Percentiles rank a stretch among this genome's conserved stretches.
These are phyloP conservation scores for Pantherophis vulpinus DNA, from an alignment of 2,797 vertebrate genomes.

Conservation along the genomic window DNA sequence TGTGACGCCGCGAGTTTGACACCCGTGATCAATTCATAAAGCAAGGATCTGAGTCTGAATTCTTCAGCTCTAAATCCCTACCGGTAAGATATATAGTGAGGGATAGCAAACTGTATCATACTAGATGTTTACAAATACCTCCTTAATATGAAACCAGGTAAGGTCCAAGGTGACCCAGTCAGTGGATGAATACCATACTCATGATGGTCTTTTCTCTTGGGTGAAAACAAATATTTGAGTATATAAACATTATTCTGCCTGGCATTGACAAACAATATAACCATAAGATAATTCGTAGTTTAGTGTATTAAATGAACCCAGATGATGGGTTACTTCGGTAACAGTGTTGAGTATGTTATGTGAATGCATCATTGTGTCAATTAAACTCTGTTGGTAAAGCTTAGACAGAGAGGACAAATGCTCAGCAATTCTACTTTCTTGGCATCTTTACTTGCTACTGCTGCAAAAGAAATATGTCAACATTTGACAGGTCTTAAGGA, in stretches of 20 bases:
- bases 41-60: background rate
- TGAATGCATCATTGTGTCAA: background rate
- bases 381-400: background rate
- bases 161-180: background rate
- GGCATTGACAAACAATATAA: background rate
- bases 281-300: background rate
- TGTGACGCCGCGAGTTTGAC: too few species aligned
- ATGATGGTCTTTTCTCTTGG: background rate
- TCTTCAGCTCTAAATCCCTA: background rate
- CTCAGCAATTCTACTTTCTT: background rate
- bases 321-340: background rate
- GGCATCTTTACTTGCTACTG: background rate
- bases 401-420: background rate
- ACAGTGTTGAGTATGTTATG: background rate
- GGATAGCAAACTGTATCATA: background rate
- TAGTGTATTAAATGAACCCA: background rate
- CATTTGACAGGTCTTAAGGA: background rate
- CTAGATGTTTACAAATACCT: background rate
- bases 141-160: background rate
- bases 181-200: background rate
- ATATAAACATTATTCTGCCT: background rate
- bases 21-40: too few species aligned
- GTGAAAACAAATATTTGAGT: background rate
- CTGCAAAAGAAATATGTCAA: background rate
- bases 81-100: background rate